Conservation (phyloP, 2,888 invertebrate genomes). For the Epiblema foenella region DNA sequence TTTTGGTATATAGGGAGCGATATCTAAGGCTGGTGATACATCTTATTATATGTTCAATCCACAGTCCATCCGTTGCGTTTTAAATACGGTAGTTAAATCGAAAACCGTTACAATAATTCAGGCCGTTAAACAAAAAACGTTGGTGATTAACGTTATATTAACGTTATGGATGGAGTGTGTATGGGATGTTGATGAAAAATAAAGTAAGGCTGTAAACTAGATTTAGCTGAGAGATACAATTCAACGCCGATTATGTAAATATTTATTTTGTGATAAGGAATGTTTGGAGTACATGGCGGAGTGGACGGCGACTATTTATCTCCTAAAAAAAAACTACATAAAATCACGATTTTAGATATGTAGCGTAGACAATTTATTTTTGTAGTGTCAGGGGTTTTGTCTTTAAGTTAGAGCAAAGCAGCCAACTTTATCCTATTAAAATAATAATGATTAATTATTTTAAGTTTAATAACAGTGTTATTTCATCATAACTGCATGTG, state of each 20-base stretch:
- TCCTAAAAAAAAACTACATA: not conserved
- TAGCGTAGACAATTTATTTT: slow-evolving; percentile 1
- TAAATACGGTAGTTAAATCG: not conserved
- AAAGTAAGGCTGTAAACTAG: slow-evolving; percentile 67
- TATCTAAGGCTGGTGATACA: slow-evolving; percentile 80
- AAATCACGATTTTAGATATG: not conserved
- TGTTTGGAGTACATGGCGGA: slow-evolving; percentile 16
- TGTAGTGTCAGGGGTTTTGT: slow-evolving; percentile 11
- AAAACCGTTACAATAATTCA: not conserved
- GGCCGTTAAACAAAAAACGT: slow-evolving; percentile 23
- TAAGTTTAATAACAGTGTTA: slow-evolving; percentile 22
- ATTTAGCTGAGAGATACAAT: slow-evolving; percentile 72
- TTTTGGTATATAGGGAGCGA: slow-evolving; percentile 60
- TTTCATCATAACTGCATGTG: not conserved
- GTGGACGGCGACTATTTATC: not conserved
- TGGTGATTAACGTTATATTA: not conserved
- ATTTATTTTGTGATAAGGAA: slow-evolving; percentile 41
- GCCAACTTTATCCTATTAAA: slow-evolving; percentile 16
- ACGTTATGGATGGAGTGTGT: slow-evolving; percentile 39
- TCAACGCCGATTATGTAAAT: slow-evolving; percentile 60
- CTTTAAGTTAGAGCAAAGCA: slow-evolving; percentile 4
- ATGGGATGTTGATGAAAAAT: slow-evolving; percentile 53
- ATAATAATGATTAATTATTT: slow-evolving; percentile 19
- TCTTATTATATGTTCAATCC: slow-evolving; percentile 64
- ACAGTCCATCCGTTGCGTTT: slow-evolving; percentile 35